These are phyloP conservation scores for Xiphorhynchus elegans DNA, from an alignment of 2,113 vertebrate species.

Conservation along the genomic window DNA sequence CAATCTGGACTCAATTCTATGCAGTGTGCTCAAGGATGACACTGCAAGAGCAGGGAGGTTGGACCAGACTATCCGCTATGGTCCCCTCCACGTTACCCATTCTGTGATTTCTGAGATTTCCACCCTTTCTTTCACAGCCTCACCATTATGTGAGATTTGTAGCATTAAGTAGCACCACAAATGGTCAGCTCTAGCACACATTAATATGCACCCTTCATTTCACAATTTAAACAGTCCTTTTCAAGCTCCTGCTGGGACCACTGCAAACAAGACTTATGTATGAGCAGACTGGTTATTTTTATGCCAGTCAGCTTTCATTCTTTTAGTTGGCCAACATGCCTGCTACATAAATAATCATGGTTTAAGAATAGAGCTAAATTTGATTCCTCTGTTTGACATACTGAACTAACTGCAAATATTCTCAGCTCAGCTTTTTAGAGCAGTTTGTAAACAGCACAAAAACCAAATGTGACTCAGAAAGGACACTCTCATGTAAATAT, in stretches of 20 bases:
- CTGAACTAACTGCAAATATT: slow-evolving; percentile 39
- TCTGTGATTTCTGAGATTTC: not conserved
- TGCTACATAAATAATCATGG: slow-evolving; percentile 47
- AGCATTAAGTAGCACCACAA: not conserved
- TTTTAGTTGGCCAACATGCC: slow-evolving; percentile 34
- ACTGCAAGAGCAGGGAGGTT: not conserved
- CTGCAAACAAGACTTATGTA: not conserved
- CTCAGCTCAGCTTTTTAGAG: slow-evolving; percentile 53
- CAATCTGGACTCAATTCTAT: not conserved
- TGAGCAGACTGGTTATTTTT: not conserved
- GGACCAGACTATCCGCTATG: not conserved
- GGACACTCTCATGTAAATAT: not conserved
- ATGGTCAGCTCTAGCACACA: not conserved
- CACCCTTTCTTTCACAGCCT: not conserved
- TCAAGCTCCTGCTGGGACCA: not conserved
- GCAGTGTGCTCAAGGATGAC: not conserved
- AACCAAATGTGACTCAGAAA: slow-evolving; percentile 6
- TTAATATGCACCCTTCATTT: not conserved
- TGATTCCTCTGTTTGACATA: slow-evolving; percentile 43
- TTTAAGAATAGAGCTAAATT: slow-evolving; percentile 66
- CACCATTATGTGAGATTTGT: not conserved
- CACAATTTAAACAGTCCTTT: not conserved
- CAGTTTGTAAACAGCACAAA: slow-evolving; percentile 56
- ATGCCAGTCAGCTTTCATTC: slow-evolving; percentile 20
- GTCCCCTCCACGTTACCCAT: not conserved